Conservation (phyloP, 2,888 invertebrate genomes). For the Biston betularia region DNA sequence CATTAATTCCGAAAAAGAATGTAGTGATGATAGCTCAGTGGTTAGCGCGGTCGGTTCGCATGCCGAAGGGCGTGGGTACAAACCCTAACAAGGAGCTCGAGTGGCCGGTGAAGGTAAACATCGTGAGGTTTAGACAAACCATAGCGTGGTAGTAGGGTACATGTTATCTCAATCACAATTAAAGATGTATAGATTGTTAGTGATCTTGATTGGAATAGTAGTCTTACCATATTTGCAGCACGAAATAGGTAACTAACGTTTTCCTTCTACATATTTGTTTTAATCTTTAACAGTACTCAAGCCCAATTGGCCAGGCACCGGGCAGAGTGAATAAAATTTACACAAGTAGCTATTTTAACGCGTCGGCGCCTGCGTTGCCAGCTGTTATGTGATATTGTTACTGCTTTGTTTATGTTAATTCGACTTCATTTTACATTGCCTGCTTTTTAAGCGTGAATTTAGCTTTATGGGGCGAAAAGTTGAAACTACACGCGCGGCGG, state of each 20-base stretch:
- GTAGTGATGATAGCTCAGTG: too few relatives aligned
- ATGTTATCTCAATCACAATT: too few relatives aligned
- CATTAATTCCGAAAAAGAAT: too few relatives aligned
- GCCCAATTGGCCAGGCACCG: slow-evolving; percentile 55
- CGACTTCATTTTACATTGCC: slow-evolving; percentile 32
- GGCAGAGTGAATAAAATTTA: slow-evolving; percentile 46
- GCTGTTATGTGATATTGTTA: slow-evolving; percentile 42
- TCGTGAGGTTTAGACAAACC: too few relatives aligned
- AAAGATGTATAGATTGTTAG: too few relatives aligned
- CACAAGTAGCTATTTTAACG: slow-evolving; percentile 43
- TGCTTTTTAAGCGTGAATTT: slow-evolving; percentile 24
- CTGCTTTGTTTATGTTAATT: slow-evolving; percentile 44
- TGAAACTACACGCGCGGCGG: slow-evolving; percentile 3
- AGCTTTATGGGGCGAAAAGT: slow-evolving; percentile 8
- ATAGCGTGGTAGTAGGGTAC: too few relatives aligned
- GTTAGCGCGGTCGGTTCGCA: too few relatives aligned
- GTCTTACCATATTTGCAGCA: too few relatives aligned
- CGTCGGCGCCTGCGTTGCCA: slow-evolving; percentile 38
- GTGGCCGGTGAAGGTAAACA: too few relatives aligned
- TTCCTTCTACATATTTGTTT: background rate
- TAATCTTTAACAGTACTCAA: slow-evolving; percentile 47
- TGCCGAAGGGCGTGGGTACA: too few relatives aligned
- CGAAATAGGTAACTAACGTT: background rate
- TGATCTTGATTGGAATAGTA: too few relatives aligned
- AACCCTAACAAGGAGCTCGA: too few relatives aligned